These are phyloP conservation scores for Prunella strophiata DNA, from an alignment of 2,797 vertebrate species.

Conservation along the genomic window DNA sequence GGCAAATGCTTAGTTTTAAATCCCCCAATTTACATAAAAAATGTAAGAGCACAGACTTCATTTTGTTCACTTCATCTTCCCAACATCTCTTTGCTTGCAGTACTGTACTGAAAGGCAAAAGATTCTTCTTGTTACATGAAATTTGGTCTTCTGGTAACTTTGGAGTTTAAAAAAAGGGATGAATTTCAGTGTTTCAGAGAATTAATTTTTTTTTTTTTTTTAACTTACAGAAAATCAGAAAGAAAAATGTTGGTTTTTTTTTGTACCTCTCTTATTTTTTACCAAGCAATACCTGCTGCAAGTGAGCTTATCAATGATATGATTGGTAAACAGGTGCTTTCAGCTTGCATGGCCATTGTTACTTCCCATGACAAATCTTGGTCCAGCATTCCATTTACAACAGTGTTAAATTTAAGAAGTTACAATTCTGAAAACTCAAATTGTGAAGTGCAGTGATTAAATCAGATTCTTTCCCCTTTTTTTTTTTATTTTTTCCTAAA, in stretches of 20 bases:
- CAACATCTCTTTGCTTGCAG: not conserved
- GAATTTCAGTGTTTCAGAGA: not conserved
- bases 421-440: not conserved
- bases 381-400: not conserved
- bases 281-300: not conserved
- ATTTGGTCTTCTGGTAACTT: not conserved
- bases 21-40: not conserved
- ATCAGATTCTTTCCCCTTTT: fast-evolving
- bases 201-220: not conserved
- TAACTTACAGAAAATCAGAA: not conserved
- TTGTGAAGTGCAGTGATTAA: not conserved
- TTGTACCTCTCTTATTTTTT: not conserved
- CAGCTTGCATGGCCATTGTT: not conserved
- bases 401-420: not conserved
- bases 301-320: not conserved
- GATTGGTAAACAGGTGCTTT: not conserved
- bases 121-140: not conserved
- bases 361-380: not conserved
- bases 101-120: not conserved
- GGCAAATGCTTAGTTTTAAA: not conserved
- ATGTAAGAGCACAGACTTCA: fast-evolving
- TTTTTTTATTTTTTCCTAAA: not conserved
- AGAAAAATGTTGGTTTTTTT: fast-evolving
- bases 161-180: not conserved
- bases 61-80: not conserved